Evolutionary conservation across 2,797 vertebrate genomes (phyloP).

Genomic region (Poliocrania exsul): DNA sequence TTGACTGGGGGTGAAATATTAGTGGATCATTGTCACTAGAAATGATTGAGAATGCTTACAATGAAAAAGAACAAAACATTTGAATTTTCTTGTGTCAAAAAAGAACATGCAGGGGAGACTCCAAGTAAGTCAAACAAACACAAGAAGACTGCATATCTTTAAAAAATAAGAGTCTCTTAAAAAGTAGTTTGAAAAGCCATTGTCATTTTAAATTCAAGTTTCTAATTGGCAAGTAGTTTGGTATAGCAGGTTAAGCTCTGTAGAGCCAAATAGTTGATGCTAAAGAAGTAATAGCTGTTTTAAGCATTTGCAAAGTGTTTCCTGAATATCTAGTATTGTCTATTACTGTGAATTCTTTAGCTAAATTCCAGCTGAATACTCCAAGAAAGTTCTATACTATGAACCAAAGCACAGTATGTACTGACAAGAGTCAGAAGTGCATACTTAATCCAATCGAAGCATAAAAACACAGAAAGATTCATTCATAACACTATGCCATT

Average conservation of each 20-base stretch:
- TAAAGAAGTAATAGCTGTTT: neutral
- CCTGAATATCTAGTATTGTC: neutral
- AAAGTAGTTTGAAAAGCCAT: neutral
- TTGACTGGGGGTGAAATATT: accelerated
- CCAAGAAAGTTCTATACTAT: neutral
- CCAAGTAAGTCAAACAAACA: neutral
- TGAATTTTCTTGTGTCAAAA: neutral
- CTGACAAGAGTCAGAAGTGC: neutral
- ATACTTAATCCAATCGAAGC: neutral
- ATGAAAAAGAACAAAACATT: neutral
- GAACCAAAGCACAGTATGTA: neutral
- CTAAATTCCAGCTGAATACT: neutral
- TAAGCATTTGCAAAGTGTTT: neutral
- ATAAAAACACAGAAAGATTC: neutral
- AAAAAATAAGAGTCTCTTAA: neutral
- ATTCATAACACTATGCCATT: neutral
- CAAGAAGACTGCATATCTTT: neutral
- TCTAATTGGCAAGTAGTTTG: neutral
- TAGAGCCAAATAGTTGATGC: neutral
- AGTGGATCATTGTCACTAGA: neutral
- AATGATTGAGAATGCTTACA: neutral
- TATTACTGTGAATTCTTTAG: neutral
- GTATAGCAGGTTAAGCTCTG: neutral
- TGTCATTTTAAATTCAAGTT: neutral
- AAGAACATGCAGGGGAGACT: neutral